Base-by-base conservation (phyloP, 2,888 invertebrate species). In the Caenorhabditis plicata region DNA sequence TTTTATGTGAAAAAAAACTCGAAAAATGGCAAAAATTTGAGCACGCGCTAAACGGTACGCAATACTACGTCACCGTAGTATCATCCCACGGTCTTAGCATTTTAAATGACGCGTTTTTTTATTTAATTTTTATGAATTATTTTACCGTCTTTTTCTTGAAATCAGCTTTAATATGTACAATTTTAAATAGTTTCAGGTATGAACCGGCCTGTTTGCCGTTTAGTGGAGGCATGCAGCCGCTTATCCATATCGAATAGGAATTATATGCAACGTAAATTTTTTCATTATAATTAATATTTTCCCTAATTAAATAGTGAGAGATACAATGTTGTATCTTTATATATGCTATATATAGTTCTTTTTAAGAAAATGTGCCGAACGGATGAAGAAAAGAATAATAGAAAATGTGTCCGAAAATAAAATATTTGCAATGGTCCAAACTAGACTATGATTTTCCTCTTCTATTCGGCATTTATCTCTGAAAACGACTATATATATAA, bases 181-280 rank as follows among this genome's bases (percentile, higher is more conserved):
- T 56, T 41, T 11, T 35, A 50, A 45, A n/a, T 32, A 38, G 15
- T n/a, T n/a, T 43, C 44, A 42, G 56, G 42, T 41, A 46, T 65
- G 61, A 65, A 54, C 45, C 60, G 65, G 33, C 54, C 56, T 20
- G 42, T 65, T 13, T 57, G 61, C 31, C 56, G 56, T 20, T 54
- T 65, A 13, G 52, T 44, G 35, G 46, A 56, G 23, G 52, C 60
- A 23, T 65, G 57, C 44, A 23, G 42, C 39, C 61, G 65, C 2
- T 42, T 64, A 27, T 49, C 47, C 15, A 49, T 64, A 25, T 46
- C n/a, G n/a, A n/a, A n/a, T n/a, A n/a, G n/a, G n/a, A n/a, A n/a
- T n/a, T n/a, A n/a, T n/a, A n/a, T 49, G 13, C 49, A 49, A 27
- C 33, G 50, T 17, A 27, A 32, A 15, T 45, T 41, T n/a, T n/a